Evolutionary conservation across 2,797 vertebrate species (phyloP).

Genomic region (Poecilia wingei): DNA sequence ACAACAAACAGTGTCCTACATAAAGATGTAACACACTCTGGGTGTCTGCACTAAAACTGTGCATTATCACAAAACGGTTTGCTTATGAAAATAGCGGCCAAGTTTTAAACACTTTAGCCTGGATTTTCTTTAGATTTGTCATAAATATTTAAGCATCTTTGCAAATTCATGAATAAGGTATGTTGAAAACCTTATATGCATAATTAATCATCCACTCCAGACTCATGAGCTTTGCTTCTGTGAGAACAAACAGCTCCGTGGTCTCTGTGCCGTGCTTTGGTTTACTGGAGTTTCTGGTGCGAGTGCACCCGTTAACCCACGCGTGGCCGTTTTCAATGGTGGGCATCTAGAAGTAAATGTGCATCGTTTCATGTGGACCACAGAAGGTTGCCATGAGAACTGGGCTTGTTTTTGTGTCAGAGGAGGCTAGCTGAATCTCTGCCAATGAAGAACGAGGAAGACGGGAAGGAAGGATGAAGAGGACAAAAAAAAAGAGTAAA

Average conservation of each 20-base stretch:
- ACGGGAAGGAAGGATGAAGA: constrained; percentile 11
- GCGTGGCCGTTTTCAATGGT: constrained; percentile 67
- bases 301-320: constrained; percentile 68
- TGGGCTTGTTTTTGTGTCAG: constrained; percentile 79
- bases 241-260: constrained; percentile 1
- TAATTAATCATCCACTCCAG: constrained; percentile 15
- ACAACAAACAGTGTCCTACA: not conserved
- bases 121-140: not conserved
- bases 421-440: constrained; percentile 72
- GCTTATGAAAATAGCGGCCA: not conserved
- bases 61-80: not conserved
- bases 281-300: constrained; percentile 45
- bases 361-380: constrained; percentile 71
- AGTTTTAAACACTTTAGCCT: not conserved
- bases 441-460: constrained; percentile 43
- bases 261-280: not conserved
- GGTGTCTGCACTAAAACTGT: not conserved
- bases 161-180: constrained; percentile 14
- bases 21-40: not conserved
- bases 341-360: constrained; percentile 81
- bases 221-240: not conserved
- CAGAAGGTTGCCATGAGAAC: constrained; percentile 80
- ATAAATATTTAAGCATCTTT: constrained; percentile 5
- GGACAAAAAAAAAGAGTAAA: not conserved
- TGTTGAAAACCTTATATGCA: constrained; percentile 18